A percentile compares a stretch with the other conserved stretches of the same genome.
Evolutionary conservation across 2,888 invertebrate species (phyloP).

Genomic region (Cephus pygmeus): DNA sequence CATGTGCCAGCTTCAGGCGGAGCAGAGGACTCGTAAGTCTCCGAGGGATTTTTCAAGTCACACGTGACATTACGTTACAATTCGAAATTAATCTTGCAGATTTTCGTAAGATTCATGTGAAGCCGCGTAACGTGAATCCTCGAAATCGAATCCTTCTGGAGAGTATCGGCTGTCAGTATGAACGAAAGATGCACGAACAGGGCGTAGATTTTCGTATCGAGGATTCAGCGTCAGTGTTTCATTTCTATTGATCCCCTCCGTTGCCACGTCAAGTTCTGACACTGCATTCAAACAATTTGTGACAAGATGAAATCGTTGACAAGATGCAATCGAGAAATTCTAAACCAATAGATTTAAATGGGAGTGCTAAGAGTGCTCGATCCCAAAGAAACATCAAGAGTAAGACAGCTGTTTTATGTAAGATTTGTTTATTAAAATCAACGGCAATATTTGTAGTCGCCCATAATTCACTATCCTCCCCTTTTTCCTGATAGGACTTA

Average conservation of each 20-base stretch:
- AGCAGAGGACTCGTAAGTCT: slow-evolving; percentile 55
- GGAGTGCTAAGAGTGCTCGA: neutral
- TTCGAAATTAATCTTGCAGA: slow-evolving; percentile 27
- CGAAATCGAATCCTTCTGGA: slow-evolving; percentile 55
- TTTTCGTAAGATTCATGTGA: slow-evolving; percentile 59
- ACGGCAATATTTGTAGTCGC: neutral
- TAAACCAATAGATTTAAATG: neutral
- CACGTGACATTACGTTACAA: neutral
- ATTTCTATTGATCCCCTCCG: slow-evolving; percentile 39
- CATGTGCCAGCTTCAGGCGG: slow-evolving; percentile 58
- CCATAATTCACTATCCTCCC: neutral
- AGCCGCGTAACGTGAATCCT: slow-evolving; percentile 57
- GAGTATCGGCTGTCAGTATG: slow-evolving; percentile 57
- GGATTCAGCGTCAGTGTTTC: slow-evolving; percentile 49
- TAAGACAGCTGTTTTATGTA: neutral
- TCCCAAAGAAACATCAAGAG: neutral
- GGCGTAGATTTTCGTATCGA: slow-evolving; percentile 63
- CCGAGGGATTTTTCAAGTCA: neutral
- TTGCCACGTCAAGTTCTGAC: neutral
- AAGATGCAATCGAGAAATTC: neutral
- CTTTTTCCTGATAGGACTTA: neutral
- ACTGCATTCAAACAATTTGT: neutral
- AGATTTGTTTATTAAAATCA: neutral
- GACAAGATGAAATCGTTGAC: neutral
- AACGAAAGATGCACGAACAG: slow-evolving; percentile 54